Base-by-base conservation (phyloP, 2,888 invertebrate genomes). In the Andrena flavipes region DNA sequence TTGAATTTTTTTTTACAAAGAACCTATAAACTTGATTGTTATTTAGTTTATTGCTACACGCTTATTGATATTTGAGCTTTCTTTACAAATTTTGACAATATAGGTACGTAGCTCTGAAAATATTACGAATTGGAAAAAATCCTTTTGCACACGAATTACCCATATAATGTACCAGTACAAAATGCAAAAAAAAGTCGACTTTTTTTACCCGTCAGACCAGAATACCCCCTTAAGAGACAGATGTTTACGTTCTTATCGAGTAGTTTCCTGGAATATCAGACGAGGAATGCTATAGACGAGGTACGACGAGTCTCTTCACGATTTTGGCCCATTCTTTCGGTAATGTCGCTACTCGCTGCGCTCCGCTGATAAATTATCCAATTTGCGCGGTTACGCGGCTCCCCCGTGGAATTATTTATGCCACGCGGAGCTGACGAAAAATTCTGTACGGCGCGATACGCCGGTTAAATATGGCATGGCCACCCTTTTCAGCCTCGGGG, bases 401-500 rank as follows among this genome's bases (percentile, higher is more conserved):
- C 63, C 16, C 7, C 16, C 51, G 54, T 8, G 63, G 67, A 77
- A 83, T 83, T 77, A 77, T 77, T 82, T 74, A 68, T 68, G 62
- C 56, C 30, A 8, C 20, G 8, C 26, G 59, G 48, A 60, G 49
- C 82, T 70, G 82, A 82, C 82, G 83, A 83, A 82, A 83, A 83
- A 83, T 77, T 73, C 67, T 65, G 77, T 70, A 65, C 54, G 65
- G 33, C 63, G 62, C 59, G 76, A 82, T 76, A 76, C 54, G 67
- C 35, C 35, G 67, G 74, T 77, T 74, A 69, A 81, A 81, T 81
- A 76, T 71, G 76, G 42, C 67, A 42, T 48, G 67, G 54, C 42
- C 10, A n/a, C 16, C 72, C 51, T 23, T 76, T 65, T 49, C 48
- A 60, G 48, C 70, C 63, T 67, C 56, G n/a, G 13, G 82, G n/a